A percentile compares a stretch with the other conserved stretches of the same genome.
Conservation (phyloP, 1,140 invertebrate genomes). For the Eupristina koningsbergeri region DNA sequence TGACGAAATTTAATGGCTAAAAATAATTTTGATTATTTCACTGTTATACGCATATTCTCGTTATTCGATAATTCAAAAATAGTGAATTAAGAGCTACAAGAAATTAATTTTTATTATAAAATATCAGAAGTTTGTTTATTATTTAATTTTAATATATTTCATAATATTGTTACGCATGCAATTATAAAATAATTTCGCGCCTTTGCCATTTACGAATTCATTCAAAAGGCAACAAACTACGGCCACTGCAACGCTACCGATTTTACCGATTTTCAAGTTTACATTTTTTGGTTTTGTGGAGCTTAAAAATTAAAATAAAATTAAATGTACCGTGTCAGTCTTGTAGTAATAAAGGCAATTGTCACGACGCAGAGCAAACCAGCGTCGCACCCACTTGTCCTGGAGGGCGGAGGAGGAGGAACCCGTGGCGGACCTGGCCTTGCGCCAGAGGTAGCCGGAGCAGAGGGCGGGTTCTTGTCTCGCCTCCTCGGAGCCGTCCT, state of each 20-base stretch:
- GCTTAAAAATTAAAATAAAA: not conserved
- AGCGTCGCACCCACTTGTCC: conserved; percentile 89
- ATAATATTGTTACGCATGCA: not conserved
- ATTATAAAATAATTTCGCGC: not conserved
- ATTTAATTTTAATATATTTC: not conserved
- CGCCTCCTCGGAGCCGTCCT: conserved; percentile 72
- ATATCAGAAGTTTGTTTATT: not conserved
- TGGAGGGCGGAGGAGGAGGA: conserved; percentile 63
- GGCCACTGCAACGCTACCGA: too few species aligned
- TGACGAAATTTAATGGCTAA: too few species aligned
- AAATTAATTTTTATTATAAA: too few species aligned
- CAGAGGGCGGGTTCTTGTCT: conserved; percentile 77
- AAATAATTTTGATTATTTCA: too few species aligned
- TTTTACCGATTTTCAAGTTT: too few species aligned
- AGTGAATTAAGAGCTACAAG: too few species aligned
- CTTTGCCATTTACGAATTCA: not conserved
- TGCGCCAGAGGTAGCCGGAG: conserved; percentile 86
- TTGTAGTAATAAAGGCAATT: conserved; percentile 97
- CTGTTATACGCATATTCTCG: too few species aligned
- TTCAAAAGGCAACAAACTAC: not conserved
- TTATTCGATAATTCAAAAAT: too few species aligned
- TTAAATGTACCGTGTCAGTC: conserved; percentile 81
- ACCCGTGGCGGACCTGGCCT: conserved; percentile 65
- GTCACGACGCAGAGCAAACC: conserved; percentile 92
- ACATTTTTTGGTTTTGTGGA: too few species aligned